Conservation (phyloP, 2,888 invertebrate genomes). For the Tetragonula carbonaria region DNA sequence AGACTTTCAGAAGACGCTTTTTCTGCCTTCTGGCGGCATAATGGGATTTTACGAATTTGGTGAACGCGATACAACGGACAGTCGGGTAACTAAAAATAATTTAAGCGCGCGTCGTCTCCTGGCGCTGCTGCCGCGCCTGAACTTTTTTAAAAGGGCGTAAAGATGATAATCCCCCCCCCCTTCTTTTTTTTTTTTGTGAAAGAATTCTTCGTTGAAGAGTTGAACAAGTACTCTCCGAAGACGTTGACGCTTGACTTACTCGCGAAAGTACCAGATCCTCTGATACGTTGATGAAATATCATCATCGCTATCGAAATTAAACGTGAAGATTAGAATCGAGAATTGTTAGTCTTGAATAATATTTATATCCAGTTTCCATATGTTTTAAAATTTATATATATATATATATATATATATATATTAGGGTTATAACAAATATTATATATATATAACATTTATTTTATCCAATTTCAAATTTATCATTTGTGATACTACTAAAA, state of each 20-base stretch:
- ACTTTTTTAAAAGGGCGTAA: neutral
- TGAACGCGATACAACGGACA: constrained; percentile 1
- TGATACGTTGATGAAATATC: neutral
- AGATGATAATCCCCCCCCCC: no score
- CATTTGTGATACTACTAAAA: neutral
- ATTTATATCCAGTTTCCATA: no score
- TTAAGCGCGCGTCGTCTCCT: neutral
- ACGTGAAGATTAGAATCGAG: neutral
- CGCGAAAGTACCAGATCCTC: neutral
- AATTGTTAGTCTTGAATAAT: neutral
- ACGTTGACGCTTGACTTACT: neutral
- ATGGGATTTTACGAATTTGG: constrained; percentile 33
- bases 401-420: no score
- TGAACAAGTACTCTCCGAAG: neutral
- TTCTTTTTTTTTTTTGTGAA: neutral
- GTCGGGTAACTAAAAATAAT: constrained; percentile 23
- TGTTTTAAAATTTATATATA: no score
- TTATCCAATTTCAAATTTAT: neutral
- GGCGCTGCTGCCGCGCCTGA: neutral
- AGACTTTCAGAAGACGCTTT: constrained; percentile 17
- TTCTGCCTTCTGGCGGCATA: constrained; percentile 10
- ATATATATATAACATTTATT: neutral
- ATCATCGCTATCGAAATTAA: neutral
- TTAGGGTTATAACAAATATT: no score
- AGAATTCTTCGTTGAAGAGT: neutral